A percentile compares a stretch with the other conserved stretches of the same genome.
Evolutionary conservation across 2,888 invertebrate genomes (phyloP).

Genomic region (Zaprionus bogoriensis): DNA sequence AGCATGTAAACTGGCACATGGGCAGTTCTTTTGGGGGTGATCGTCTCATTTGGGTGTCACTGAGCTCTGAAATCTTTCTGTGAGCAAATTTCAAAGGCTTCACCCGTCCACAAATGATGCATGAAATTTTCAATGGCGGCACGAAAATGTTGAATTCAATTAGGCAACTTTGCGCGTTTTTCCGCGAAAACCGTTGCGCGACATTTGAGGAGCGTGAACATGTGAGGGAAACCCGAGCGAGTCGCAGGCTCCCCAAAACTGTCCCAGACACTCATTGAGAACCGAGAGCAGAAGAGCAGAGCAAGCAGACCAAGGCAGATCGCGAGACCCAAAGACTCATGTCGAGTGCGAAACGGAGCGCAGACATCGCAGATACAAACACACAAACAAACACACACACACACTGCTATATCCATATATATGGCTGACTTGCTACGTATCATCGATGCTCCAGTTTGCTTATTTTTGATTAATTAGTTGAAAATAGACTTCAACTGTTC

Average conservation of each 20-base stretch:
- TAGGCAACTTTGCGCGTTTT: slow-evolving; percentile 47
- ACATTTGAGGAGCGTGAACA: slow-evolving; percentile 62
- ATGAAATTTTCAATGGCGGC: slow-evolving; percentile 63
- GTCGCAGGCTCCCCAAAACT: not conserved
- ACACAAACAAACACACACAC: slow-evolving; percentile 12
- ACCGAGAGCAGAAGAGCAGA: slow-evolving; percentile 20
- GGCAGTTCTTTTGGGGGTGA: not conserved
- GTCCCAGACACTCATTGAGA: slow-evolving; percentile 52
- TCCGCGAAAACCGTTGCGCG: slow-evolving; percentile 71
- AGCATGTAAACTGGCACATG: not conserved
- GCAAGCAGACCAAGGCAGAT: not conserved
- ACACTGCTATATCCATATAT: slow-evolving; percentile 4
- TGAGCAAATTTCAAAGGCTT: slow-evolving; percentile 49
- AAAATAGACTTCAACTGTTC: slow-evolving; percentile 67
- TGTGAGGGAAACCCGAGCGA: slow-evolving; percentile 42
- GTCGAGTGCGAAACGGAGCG: slow-evolving; percentile 39
- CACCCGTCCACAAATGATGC: slow-evolving; percentile 56
- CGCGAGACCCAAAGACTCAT: slow-evolving; percentile 14
- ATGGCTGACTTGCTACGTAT: slow-evolving; percentile 45
- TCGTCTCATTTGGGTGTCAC: slow-evolving; percentile 37
- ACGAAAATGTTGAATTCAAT: slow-evolving; percentile 61
- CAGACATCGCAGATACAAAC: slow-evolving; percentile 43
- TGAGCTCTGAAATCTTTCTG: slow-evolving; percentile 60
- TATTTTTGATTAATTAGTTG: slow-evolving; percentile 78
- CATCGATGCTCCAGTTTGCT: slow-evolving; percentile 75